These are phyloP conservation scores for Sminthurides aquaticus DNA, from an alignment of 2,888 invertebrate genomes.

Conservation along the genomic window DNA sequence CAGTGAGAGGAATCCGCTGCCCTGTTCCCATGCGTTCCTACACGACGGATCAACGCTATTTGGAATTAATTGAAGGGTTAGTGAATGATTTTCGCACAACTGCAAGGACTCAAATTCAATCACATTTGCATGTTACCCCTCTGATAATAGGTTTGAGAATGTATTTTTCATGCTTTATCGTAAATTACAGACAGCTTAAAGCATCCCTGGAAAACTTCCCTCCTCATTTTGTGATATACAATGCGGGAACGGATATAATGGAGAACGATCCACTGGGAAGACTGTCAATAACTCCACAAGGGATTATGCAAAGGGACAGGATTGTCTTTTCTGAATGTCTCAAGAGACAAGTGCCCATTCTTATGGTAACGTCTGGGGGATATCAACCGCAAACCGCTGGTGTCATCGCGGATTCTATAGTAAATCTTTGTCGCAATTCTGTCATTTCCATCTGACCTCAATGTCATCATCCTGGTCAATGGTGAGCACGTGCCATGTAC, in stretches of 20 bases:
- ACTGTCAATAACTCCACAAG: conserved; percentile 62
- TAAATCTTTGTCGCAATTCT: conserved; percentile 58
- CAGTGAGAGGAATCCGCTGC: conserved; percentile 63
- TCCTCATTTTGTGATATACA: conserved; percentile 78
- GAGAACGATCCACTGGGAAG: conserved; percentile 69
- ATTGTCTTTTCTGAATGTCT: conserved; percentile 68
- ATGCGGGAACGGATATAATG: conserved; percentile 84
- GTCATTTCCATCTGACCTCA: conserved; percentile 45
- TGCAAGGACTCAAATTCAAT: neutral
- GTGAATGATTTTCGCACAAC: conserved; percentile 32
- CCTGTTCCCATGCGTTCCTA: conserved; percentile 59
- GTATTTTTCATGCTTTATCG: neutral
- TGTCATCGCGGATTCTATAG: conserved; percentile 76
- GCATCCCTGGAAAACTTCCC: conserved; percentile 62
- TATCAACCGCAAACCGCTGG: conserved; percentile 68
- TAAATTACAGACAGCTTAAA: conserved; percentile 50
- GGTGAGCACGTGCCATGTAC: too few species aligned
- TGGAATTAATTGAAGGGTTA: conserved; percentile 59
- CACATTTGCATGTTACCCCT: neutral
- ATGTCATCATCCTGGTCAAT: neutral
- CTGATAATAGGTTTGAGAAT: neutral
- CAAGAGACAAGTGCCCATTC: conserved; percentile 61
- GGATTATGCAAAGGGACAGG: conserved; percentile 76
- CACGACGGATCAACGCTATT: conserved; percentile 63
- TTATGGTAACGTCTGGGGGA: conserved; percentile 83